Evolutionary conservation across 2,113 vertebrate species (phyloP).

Genomic region (Electrona antarctica): DNA sequence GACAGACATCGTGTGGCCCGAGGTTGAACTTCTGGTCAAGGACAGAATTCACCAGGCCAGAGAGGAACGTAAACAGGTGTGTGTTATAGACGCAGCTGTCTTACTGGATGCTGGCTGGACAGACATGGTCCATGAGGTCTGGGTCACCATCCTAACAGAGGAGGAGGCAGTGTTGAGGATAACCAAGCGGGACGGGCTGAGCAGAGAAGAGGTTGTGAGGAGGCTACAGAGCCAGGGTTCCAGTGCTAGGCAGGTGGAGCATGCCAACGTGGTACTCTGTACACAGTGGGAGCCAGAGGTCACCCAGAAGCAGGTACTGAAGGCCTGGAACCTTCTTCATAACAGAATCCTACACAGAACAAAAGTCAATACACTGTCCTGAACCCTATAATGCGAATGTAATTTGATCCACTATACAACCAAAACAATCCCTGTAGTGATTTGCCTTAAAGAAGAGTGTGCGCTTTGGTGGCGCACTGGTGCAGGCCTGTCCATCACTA

Average conservation of each 20-base stretch:
- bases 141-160: constrained; percentile 89
- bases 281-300: constrained; percentile 88
- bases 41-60: constrained; percentile 80
- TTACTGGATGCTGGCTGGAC: constrained; percentile 93
- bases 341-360: constrained; percentile 74
- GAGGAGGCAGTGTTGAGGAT: constrained; percentile 85
- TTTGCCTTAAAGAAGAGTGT: too few relatives aligned
- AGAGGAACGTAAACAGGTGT: constrained; percentile 84
- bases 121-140: constrained; percentile 94
- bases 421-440: too few relatives aligned
- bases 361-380: constrained; percentile 2
- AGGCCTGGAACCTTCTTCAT: constrained; percentile 91
- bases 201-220: constrained; percentile 79
- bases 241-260: constrained; percentile 77
- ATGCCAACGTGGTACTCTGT: constrained; percentile 90
- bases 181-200: constrained; percentile 83
- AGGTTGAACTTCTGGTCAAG: constrained; percentile 84
- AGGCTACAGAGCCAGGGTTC: constrained; percentile 88
- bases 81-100: constrained; percentile 92
- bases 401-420: too few relatives aligned
- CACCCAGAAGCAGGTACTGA: constrained; percentile 86
- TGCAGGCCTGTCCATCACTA: too few relatives aligned
- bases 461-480: too few relatives aligned
- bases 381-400: background rate
- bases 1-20: constrained; percentile 92